These are phyloP conservation scores for Colinus virginianus DNA, from an alignment of 2,113 vertebrate genomes.

Conservation along the genomic window DNA sequence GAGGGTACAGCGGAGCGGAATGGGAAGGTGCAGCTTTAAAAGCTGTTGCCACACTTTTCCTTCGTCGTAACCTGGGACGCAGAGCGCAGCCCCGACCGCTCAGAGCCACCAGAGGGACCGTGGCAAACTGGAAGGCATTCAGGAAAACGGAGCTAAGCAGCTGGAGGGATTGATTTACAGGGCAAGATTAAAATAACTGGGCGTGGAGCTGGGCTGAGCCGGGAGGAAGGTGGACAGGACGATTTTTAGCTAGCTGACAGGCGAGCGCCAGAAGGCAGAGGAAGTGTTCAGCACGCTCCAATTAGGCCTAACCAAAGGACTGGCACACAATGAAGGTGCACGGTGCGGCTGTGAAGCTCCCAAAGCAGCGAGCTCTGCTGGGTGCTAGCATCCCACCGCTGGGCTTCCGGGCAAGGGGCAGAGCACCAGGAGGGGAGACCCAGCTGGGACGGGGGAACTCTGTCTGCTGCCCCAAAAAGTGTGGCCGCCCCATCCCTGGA, in stretches of 20 bases:
- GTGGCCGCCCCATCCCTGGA: no score
- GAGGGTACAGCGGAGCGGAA: background rate
- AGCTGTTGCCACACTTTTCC: background rate
- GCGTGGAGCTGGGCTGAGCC: fast-evolving
- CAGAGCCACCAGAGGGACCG: background rate
- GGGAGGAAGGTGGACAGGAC: background rate
- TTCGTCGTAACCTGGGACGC: fast-evolving
- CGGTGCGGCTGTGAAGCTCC: background rate
- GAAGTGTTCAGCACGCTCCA: background rate
- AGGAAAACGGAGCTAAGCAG: background rate
- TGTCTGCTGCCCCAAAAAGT: no score
- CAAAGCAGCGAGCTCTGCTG: fast-evolving
- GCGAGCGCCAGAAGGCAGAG: background rate
- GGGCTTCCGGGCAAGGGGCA: background rate
- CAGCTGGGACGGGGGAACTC: no score
- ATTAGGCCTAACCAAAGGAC: background rate
- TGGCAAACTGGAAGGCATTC: background rate
- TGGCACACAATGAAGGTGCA: background rate
- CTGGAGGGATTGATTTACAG: background rate
- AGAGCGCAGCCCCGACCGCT: background rate
- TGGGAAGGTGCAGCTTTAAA: background rate
- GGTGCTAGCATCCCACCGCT: background rate
- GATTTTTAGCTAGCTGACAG: background rate
- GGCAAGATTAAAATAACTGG: background rate
- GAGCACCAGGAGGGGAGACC: no score